Base-by-base conservation (phyloP, 2,113 vertebrate genomes). In the Syngnathoides biaculeatus region DNA sequence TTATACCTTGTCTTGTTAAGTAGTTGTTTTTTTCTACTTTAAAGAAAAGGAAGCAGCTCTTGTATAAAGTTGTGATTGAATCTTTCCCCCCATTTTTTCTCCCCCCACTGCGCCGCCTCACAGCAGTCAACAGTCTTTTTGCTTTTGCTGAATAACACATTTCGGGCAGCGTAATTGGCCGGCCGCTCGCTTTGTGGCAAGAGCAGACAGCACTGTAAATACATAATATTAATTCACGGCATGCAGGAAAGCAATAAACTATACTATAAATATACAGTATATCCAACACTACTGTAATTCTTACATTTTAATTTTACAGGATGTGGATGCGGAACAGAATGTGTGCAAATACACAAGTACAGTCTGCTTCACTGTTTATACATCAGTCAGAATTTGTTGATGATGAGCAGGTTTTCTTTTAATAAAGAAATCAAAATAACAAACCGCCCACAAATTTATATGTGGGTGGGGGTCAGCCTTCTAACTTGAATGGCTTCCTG, bases 81-180 rank as follows among this genome's bases (percentile, higher is more conserved):
- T 48, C 14, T 57, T 57, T 15, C 45, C 15, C 17, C n/a, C 70
- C 64, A 22, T 42, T 71, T 68, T 78, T 85, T 75, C 12, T 67
- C 35, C 74, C 69, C 73, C 59, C 38, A 53, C 65, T 65, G 66
- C 24, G n/a, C 20, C 3, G 61, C 72, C 61, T 70, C 83, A 71
- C 80, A 87, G 82, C 84, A 82, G 84, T 87, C 64, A 77, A 82
- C 78, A 87, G 69, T 75, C 74, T 84, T 82, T 82, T 87, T 87
- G 78, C 70, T 84, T 88, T 77, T 83, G 86, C 86, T 85, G 89
- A 87, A 86, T 75, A 85, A 84, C 69, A 80, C 64, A 86, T 86
- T 88, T 78, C 11, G 68, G 74, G 63, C 64, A 19, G 11, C 75
- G 83, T 88, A 88, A 89, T 87, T 89, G 84, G 82, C 81, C 68